These are phyloP conservation scores for Aphidius colemani DNA, from an alignment of 2,888 invertebrate genomes.

Conservation along the genomic window DNA sequence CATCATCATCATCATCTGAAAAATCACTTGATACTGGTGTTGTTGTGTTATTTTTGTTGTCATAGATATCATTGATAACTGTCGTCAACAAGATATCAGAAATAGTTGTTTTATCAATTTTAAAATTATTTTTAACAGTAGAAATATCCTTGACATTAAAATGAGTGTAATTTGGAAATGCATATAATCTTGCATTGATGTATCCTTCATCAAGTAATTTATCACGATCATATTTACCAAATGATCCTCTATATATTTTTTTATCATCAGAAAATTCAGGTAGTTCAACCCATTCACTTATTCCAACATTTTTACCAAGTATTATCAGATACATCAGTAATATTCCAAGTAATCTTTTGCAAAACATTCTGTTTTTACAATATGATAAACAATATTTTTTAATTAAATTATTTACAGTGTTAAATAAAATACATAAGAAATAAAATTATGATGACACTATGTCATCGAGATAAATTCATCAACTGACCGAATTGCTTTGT, in stretches of 20 bases:
- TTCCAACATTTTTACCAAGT: constrained; percentile 22
- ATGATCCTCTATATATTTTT: constrained; percentile 47
- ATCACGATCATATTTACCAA: constrained; percentile 24
- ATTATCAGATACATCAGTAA: constrained; percentile 24
- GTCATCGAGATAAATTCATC: constrained; percentile 23
- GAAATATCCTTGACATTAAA: constrained; percentile 17
- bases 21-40: neutral
- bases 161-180: neutral
- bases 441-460: constrained; percentile 12
- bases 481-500: constrained; percentile 34
- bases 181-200: neutral
- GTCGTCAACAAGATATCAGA: neutral
- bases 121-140: constrained; percentile 17
- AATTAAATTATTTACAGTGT: constrained; percentile 24
- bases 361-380: constrained; percentile 19
- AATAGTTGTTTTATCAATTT: constrained; percentile 9
- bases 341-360: constrained; percentile 17
- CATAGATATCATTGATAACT: constrained; percentile 1
- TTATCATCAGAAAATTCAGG: constrained; percentile 53
- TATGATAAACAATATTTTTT: no score
- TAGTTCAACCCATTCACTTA: constrained; percentile 55
- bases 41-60: neutral
- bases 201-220: constrained; percentile 11
- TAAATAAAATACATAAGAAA: neutral
- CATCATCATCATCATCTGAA: constrained; percentile 4